Percentiles rank a stretch among this genome's conserved stretches.
These are phyloP conservation scores for Micromys minutus DNA, from an alignment of 2,113 vertebrate species.

Conservation along the genomic window DNA sequence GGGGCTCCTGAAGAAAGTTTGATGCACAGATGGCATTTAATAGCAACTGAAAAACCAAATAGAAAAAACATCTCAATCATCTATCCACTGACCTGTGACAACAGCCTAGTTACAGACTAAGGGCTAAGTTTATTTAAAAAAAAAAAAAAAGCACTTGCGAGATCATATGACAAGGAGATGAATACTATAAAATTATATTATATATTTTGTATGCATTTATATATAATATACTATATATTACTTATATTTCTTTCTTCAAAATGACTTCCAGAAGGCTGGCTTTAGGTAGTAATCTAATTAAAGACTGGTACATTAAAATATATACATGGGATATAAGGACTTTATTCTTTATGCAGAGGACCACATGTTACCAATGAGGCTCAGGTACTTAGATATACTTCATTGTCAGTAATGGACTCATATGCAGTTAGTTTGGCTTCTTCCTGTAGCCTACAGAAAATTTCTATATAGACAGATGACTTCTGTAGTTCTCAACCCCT, in stretches of 20 bases:
- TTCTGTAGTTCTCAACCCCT: background rate
- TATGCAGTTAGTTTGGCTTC: background rate
- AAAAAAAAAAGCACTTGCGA: background rate
- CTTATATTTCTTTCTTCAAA: background rate
- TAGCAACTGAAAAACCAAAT: background rate
- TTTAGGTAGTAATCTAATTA: background rate
- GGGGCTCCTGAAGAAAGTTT: background rate
- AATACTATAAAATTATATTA: background rate
- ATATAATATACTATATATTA: background rate
- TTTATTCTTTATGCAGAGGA: background rate
- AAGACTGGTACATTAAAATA: background rate
- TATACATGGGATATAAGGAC: background rate
- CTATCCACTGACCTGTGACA: background rate
- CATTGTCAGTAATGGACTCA: background rate
- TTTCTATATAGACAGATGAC: conserved; percentile 3
- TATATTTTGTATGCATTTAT: no score
- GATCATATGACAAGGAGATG: background rate
- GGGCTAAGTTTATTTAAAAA: background rate
- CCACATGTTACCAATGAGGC: background rate
- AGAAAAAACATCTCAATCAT: background rate
- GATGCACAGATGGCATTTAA: background rate
- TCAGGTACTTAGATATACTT: background rate
- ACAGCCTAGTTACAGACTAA: background rate
- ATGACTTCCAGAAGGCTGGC: background rate
- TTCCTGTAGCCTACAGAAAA: background rate